phyloP scores from a whole-genome alignment of 2,888 invertebrate genomes.

The Andricus curvator region DNA sequence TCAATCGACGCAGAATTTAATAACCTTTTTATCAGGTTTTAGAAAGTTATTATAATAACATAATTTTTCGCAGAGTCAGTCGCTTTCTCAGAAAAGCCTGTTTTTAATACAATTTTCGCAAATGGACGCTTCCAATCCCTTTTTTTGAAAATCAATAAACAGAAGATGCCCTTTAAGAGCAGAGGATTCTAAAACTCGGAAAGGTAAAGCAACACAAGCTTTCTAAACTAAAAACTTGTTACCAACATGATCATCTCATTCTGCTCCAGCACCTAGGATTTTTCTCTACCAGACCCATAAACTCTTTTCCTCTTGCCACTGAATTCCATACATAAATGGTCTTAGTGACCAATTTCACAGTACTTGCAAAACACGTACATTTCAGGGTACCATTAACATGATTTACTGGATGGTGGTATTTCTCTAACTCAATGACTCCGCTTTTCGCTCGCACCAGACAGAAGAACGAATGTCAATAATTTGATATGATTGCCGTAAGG shows the following conservation, averaged over 20 bases:
- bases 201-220: not conserved
- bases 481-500: constrained; percentile 27
- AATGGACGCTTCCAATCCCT: too few species aligned
- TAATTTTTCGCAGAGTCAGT: too few species aligned
- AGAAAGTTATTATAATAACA: too few species aligned
- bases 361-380: constrained; percentile 1
- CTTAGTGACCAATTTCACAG: constrained; percentile 35
- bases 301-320: constrained; percentile 2
- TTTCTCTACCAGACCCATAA: constrained; percentile 11
- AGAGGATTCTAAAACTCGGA: not conserved
- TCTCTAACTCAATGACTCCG: not conserved
- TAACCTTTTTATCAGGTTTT: too few species aligned
- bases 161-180: not conserved
- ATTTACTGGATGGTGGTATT: not conserved
- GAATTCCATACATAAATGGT: constrained; percentile 20
- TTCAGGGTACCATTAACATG: not conserved
- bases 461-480: constrained; percentile 21
- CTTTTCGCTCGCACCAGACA: not conserved
- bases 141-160: not conserved
- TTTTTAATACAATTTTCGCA: too few species aligned
- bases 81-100: too few species aligned
- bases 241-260: not conserved
- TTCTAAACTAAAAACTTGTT: not conserved
- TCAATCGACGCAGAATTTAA: too few species aligned
- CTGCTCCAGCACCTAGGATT: not conserved